These are phyloP conservation scores for Drosophila parabipectinata DNA, from an alignment of 1,140 invertebrate genomes.

Conservation along the genomic window DNA sequence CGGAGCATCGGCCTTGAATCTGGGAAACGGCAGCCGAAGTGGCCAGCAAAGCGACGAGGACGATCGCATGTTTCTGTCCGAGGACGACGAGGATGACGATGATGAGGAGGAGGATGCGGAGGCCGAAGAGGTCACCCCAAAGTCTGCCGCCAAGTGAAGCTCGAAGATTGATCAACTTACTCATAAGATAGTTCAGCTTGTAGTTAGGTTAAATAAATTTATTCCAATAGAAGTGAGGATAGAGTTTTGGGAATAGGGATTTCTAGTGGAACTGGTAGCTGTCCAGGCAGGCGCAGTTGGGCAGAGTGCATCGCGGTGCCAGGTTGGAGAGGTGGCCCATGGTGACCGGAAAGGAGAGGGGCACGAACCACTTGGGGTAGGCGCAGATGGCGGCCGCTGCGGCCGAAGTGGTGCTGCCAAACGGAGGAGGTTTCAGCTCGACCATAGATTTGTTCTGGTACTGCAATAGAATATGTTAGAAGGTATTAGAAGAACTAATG, in stretches of 20 bases:
- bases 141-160: slow-evolving; percentile 31
- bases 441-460: slow-evolving; percentile 51
- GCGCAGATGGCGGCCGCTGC: slow-evolving; percentile 63
- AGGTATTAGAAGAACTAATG: background rate
- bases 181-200: slow-evolving; percentile 44
- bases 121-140: background rate
- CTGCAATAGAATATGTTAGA: slow-evolving; percentile 22
- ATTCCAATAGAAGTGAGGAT: slow-evolving; percentile 20
- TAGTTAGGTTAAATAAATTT: slow-evolving; percentile 65
- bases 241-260: background rate
- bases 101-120: slow-evolving; percentile 50
- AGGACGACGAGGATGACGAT: slow-evolving; percentile 67
- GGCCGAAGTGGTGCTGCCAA: slow-evolving; percentile 42
- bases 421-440: slow-evolving; percentile 37
- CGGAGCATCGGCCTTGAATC: slow-evolving; percentile 13
- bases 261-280: slow-evolving; percentile 77
- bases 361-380: slow-evolving; percentile 83
- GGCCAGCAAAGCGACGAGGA: slow-evolving; percentile 66
- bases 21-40: slow-evolving; percentile 27
- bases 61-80: slow-evolving; percentile 70
- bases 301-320: slow-evolving; percentile 79
- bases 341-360: slow-evolving; percentile 80
- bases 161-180: slow-evolving; percentile 20
- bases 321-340: slow-evolving; percentile 82
- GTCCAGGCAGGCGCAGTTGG: slow-evolving; percentile 80